Percentiles rank a stretch among this genome's conserved stretches.
Evolutionary conservation across 2,113 vertebrate genomes (phyloP).

Genomic region (Megalops atlanticus): DNA sequence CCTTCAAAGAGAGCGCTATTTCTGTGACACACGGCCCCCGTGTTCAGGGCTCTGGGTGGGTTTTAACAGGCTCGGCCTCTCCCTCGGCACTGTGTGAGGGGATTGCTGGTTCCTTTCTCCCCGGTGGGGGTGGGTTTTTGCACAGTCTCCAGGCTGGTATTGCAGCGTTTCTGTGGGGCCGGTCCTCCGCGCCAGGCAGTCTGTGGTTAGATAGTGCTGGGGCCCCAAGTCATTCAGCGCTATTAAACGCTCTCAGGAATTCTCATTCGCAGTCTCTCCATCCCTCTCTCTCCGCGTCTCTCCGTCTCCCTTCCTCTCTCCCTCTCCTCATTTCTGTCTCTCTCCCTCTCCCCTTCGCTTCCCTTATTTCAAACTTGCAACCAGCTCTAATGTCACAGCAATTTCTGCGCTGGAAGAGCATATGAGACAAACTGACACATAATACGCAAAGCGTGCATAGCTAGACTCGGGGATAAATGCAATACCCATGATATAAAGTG

Average conservation of each 20-base stretch:
- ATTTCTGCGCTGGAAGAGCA: neutral
- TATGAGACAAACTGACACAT: neutral
- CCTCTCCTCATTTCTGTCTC: neutral
- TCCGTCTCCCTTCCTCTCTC: neutral
- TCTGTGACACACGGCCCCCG: too few relatives aligned
- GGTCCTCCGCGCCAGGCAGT: slow-evolving; percentile 6
- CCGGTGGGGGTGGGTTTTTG: neutral
- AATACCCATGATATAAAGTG: too few relatives aligned
- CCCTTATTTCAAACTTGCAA: neutral
- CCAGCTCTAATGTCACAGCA: neutral
- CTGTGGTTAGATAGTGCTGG: slow-evolving; percentile 27
- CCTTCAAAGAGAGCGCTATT: neutral
- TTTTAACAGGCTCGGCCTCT: neutral
- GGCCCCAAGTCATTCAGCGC: neutral
- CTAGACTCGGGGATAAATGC: neutral
- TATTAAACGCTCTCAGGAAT: slow-evolving; percentile 23
- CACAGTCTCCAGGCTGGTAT: neutral
- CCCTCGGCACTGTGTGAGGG: neutral
- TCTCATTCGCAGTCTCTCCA: neutral
- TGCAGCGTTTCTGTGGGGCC: slow-evolving; percentile 1
- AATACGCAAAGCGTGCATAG: neutral
- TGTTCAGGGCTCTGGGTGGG: neutral
- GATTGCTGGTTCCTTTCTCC: neutral
- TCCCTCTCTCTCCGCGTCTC: neutral
- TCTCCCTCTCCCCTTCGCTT: neutral